Evolutionary conservation across 2,113 vertebrate genomes (phyloP), one percentile per base, ranked within the genome.

Genomic region (Zosterops hypoxanthus): DNA sequence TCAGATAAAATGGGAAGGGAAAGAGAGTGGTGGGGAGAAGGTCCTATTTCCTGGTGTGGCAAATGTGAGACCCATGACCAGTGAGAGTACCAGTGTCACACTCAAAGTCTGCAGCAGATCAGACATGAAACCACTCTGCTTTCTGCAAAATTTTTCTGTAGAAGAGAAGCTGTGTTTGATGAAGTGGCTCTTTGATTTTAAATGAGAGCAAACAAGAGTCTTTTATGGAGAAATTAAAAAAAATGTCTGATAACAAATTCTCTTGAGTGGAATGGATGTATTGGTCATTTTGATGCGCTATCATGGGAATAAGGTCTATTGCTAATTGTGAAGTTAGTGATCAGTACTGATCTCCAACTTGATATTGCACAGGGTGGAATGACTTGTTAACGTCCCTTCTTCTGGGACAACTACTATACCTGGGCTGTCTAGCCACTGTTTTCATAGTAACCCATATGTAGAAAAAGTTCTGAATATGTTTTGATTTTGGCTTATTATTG

Each of bases 41-140:
- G 25, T 39, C 19, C 6, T 82, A 4, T 57, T 69, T 72, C 34
- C 11, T 34, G 53, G 34, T 16, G 4, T 19, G 91, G n/a, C 52
- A 73, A 75, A 59, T n/a, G 14, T 52, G 36, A 66, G 42, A 71
- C 31, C 13, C 8, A 2, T 1, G 2, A 36, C 18, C 26, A 73
- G 29, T 6, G 39, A 15, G 25, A 0, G 1, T 31, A 21, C 22
- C 31, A 15, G 28, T 31, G 24, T 59, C 46, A 22, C 23, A 14
- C 33, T 53, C 44, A 21, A 47, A 60, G 36, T 50, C 63, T 86
- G 23, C 68, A 29, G 52, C 2, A 3, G 47, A n/a, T 75, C 52
- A 0, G 0, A 47, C 3, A 3, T 28, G 60, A 86, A 11, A 12
- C 33, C 20, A 22, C 19, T 82, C 36, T 64, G 46, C 66, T 34